These are phyloP conservation scores for Limnephilus auricula DNA, from an alignment of 2,888 invertebrate genomes.

Conservation along the genomic window DNA sequence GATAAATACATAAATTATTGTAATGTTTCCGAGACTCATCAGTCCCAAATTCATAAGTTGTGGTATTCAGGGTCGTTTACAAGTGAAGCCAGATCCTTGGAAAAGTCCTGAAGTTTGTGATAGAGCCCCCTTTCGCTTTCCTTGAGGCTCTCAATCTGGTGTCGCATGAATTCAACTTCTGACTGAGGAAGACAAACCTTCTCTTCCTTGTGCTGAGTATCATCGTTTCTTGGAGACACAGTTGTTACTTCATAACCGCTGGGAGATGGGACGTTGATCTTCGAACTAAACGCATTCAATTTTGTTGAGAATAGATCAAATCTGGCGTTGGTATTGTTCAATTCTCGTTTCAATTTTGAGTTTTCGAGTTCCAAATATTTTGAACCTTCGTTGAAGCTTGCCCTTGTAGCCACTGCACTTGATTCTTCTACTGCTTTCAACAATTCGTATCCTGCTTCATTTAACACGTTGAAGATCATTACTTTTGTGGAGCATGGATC, in stretches of 20 bases:
- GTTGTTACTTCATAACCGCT: not conserved
- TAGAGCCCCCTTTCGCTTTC: not conserved
- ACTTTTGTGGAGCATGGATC: constrained; percentile 49
- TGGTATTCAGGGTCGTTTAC: not conserved
- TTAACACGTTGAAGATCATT: constrained; percentile 18
- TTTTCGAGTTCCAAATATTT: not conserved
- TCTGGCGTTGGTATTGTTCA: not conserved
- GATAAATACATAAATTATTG: not conserved
- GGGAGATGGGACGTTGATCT: not conserved
- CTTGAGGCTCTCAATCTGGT: not conserved
- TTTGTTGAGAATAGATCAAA: not conserved
- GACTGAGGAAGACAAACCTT: not conserved
- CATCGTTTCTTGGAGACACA: not conserved
- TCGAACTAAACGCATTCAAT: not conserved
- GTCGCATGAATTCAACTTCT: not conserved
- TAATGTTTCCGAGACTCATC: not conserved
- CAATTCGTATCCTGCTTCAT: constrained; percentile 30
- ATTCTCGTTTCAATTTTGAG: not conserved
- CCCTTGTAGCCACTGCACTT: not conserved
- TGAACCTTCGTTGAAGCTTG: not conserved
- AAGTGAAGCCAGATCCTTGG: not conserved
- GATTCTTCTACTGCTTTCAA: constrained; percentile 46
- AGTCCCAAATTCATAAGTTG: not conserved
- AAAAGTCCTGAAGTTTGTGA: not conserved
- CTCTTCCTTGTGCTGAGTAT: not conserved